phyloP scores from a whole-genome alignment of 1,140 invertebrate species.

The Acyrthosiphon pisum region DNA sequence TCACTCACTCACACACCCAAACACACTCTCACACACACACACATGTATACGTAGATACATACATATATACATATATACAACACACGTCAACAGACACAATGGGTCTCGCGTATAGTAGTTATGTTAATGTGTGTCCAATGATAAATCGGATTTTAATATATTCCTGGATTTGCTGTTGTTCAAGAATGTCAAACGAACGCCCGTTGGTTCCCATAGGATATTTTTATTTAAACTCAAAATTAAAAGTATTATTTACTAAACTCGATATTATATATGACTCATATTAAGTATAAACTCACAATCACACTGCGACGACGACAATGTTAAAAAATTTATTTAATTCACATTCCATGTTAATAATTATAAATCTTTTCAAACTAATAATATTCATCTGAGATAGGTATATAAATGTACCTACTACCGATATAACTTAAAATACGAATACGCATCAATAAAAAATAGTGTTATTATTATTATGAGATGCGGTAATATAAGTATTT shows the following conservation, averaged over 20 bases:
- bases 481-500: not conserved
- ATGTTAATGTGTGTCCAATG: conserved; percentile 51
- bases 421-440: not conserved
- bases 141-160: conserved; percentile 53
- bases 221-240: conserved; percentile 25
- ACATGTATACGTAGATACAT: not conserved
- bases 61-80: not conserved
- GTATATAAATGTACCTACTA: not conserved
- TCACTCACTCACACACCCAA: not conserved
- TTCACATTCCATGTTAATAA: not conserved
- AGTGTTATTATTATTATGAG: conserved; percentile 23
- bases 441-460: not conserved
- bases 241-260: not conserved
- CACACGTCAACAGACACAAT: conserved; percentile 48
- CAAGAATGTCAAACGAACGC: conserved; percentile 40
- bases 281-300: not conserved
- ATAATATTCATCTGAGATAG: not conserved
- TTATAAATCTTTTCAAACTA: conserved; percentile 2
- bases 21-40: not conserved
- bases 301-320: not conserved
- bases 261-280: not conserved
- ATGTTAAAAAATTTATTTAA: not conserved
- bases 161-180: conserved; percentile 42
- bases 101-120: conserved; percentile 49
- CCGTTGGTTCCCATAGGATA: conserved; percentile 22